Conservation (phyloP, 2,797 vertebrate species). For the Prionace glauca region DNA sequence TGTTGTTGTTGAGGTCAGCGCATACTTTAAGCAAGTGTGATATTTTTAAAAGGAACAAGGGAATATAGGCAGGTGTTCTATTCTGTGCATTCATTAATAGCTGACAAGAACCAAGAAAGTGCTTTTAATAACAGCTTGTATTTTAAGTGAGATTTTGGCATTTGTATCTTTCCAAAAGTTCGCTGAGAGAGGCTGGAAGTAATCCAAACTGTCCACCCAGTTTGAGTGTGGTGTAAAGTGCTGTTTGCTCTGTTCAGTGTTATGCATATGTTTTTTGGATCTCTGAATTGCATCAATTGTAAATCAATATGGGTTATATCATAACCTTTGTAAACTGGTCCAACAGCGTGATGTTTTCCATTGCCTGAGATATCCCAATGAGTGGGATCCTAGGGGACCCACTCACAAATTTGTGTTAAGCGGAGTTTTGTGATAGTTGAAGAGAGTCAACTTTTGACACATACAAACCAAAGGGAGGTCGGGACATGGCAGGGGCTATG, state of each 20-base stretch:
- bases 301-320: neutral
- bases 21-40: neutral
- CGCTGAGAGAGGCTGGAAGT: neutral
- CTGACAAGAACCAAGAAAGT: neutral
- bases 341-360: neutral
- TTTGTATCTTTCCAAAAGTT: neutral
- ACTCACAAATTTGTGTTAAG: no score
- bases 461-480: no score
- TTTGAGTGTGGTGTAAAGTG: neutral
- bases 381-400: no score
- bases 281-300: neutral
- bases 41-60: neutral
- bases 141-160: neutral
- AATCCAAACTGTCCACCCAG: neutral
- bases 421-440: no score
- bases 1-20: neutral
- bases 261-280: neutral
- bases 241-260: neutral
- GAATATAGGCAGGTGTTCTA: neutral
- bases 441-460: no score
- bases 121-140: neutral
- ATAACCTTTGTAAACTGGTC: neutral
- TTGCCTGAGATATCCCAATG: neutral
- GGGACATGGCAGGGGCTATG: no score
- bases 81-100: neutral